These are phyloP conservation scores for Remorina albescens DNA, from an alignment of 2,797 vertebrate genomes.

Conservation along the genomic window DNA sequence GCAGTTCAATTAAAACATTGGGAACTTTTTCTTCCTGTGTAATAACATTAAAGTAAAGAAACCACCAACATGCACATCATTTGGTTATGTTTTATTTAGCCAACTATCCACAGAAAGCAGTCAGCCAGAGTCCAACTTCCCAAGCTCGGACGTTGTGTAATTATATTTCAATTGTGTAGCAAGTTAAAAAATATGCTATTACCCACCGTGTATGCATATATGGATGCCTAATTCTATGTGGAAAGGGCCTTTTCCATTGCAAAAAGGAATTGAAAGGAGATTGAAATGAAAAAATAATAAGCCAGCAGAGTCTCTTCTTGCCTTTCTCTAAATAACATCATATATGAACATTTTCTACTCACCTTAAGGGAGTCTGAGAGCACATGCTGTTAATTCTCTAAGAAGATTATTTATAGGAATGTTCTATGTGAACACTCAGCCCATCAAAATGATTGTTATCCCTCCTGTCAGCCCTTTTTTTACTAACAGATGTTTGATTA, in stretches of 20 bases:
- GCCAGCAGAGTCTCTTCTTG: neutral
- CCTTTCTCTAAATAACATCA: constrained; percentile 9
- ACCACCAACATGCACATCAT: neutral
- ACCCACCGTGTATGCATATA: neutral
- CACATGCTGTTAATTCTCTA: constrained; percentile 11
- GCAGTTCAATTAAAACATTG: constrained; percentile 5
- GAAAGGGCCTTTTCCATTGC: neutral
- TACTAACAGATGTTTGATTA: constrained; percentile 46
- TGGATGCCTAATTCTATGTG: constrained; percentile 12
- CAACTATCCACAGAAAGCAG: neutral
- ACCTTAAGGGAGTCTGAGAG: neutral
- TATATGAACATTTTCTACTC: neutral
- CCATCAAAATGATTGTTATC: neutral
- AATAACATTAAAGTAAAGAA: constrained; percentile 24
- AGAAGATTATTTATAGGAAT: constrained; percentile 17
- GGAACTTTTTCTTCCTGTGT: neutral
- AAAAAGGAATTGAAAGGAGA: neutral
- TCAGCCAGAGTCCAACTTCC: neutral
- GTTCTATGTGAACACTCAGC: neutral
- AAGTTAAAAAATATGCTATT: neutral
- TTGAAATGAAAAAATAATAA: constrained; percentile 20
- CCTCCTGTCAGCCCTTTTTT: constrained; percentile 14
- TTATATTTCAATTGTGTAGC: constrained; percentile 5
- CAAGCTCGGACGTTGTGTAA: constrained; percentile 45
- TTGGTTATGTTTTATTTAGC: constrained; percentile 8